These are phyloP conservation scores for Phalanger gymnotis DNA, from an alignment of 2,797 vertebrate species.

Conservation along the genomic window DNA sequence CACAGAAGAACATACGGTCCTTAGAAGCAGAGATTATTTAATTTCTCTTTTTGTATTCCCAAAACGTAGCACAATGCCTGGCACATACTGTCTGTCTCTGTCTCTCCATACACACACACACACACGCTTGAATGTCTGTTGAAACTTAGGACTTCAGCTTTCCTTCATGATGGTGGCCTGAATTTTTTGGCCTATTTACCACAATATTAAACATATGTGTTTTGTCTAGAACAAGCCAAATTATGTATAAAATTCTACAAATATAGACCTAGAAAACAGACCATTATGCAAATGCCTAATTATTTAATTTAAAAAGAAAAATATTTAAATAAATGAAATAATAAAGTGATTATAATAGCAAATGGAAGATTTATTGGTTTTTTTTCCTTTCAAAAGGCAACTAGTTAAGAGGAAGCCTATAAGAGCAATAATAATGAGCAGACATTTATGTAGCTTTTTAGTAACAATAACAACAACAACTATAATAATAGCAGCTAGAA, in stretches of 20 bases:
- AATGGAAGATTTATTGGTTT: conserved; percentile 36
- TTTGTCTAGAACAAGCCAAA: conserved; percentile 24
- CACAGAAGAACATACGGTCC: too few species aligned
- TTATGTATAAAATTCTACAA: conserved; percentile 9
- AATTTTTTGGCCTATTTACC: not conserved
- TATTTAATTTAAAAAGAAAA: conserved; percentile 7
- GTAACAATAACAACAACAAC: not conserved
- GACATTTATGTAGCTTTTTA: not conserved
- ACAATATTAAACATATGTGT: conserved; percentile 1
- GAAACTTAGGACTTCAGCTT: conserved; percentile 48
- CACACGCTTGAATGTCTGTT: not conserved
- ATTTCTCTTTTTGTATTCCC: too few species aligned
- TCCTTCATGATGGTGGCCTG: conserved; percentile 20
- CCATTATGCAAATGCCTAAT: not conserved
- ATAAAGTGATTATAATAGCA: conserved; percentile 26
- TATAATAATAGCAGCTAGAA: not conserved
- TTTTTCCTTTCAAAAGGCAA: conserved; percentile 42
- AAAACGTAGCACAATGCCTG: too few species aligned
- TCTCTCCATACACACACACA: not conserved
- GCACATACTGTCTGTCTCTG: too few species aligned
- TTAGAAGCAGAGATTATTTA: too few species aligned
- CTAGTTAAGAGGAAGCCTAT: conserved; percentile 36
- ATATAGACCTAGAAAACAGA: conserved; percentile 34
- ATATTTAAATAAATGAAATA: conserved; percentile 38
- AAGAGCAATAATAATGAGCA: not conserved